Percentiles rank a stretch among this genome's conserved stretches.
Evolutionary conservation across 2,888 invertebrate genomes (phyloP).

Genomic region (Lucinisca nassula): DNA sequence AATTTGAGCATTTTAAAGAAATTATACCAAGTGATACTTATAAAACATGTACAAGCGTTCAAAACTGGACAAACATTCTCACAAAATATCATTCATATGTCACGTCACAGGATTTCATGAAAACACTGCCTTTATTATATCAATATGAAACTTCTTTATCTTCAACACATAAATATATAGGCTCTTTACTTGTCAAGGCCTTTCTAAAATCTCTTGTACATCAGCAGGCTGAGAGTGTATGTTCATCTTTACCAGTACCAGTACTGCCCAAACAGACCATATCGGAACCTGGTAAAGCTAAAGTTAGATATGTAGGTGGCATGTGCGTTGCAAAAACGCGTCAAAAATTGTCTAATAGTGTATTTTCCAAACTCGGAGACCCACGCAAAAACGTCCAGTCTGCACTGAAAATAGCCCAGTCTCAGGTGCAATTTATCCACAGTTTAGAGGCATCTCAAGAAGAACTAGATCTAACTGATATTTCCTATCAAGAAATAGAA

Average conservation of each 20-base stretch:
- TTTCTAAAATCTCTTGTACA: background rate
- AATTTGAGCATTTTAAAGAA: slow-evolving; percentile 10
- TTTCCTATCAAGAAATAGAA: slow-evolving; percentile 43
- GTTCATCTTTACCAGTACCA: background rate
- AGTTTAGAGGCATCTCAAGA: background rate
- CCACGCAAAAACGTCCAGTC: background rate
- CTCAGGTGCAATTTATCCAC: background rate
- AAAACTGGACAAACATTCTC: slow-evolving; percentile 20
- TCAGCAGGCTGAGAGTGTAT: background rate
- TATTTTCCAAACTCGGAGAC: slow-evolving; percentile 16
- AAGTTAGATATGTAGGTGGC: slow-evolving; percentile 42
- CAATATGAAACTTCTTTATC: background rate
- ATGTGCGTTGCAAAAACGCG: slow-evolving; percentile 43
- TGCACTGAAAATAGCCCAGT: background rate
- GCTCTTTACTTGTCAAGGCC: background rate
- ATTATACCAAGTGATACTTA: slow-evolving; percentile 9
- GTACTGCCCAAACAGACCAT: background rate
- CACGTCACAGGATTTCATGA: background rate
- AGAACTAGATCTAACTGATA: slow-evolving; percentile 16
- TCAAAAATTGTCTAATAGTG: slow-evolving; percentile 4
- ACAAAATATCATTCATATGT: slow-evolving; percentile 17
- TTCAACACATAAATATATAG: background rate
- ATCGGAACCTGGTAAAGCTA: slow-evolving; percentile 45
- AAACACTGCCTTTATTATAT: background rate
- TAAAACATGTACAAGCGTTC: background rate